Base-by-base conservation (phyloP, 2,888 invertebrate species). In the Metallyticus violacea region DNA sequence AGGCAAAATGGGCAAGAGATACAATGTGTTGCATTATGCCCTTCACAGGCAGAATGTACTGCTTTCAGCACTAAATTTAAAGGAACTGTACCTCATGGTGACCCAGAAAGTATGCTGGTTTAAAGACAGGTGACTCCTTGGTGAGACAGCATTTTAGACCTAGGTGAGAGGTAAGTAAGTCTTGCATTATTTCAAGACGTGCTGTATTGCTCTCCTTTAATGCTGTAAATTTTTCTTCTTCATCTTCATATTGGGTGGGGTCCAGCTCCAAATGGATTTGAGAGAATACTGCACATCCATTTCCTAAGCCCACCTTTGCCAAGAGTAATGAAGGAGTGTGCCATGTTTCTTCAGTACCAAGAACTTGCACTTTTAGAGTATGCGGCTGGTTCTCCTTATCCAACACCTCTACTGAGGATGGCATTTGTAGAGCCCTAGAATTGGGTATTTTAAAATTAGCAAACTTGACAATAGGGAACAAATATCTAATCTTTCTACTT, bases 321-420 rank as follows among this genome's bases (percentile, higher is more conserved):
- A 96, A 93, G 86, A 97, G 92, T 86, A 97, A 92, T 88, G 97
- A 97, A 0, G 97, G 97, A 0, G 97, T 97, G 86, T 97, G 96
- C 97, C 97, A 97, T 0, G 97, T 97, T 91, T 97, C 97, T 90
- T 97, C 97, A 0, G 95, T 95, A 0, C 97, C 97, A 87, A 97
- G 92, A 30, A 97, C 95, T 90, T 96, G 94, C 7, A 97, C 96
- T 89, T 96, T 95, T 88, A 97, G 92, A 89, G 94, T 95, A 90
- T 97, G 96, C 1, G 93, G 93, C 87, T 94, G 94, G 85, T 95
- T 95, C 86, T 92, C 92, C 7, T 90, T 90, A 77, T 92, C 92
- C 62, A 89, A 88, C 15, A 92, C 89, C 25, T 88, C 90, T 1
- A 90, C 90, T 9, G 91, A 90, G 0, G 90, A 89, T 2, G 91